Base-by-base conservation (phyloP, 2,888 invertebrate species). In the Amblyteles armatorius region DNA sequence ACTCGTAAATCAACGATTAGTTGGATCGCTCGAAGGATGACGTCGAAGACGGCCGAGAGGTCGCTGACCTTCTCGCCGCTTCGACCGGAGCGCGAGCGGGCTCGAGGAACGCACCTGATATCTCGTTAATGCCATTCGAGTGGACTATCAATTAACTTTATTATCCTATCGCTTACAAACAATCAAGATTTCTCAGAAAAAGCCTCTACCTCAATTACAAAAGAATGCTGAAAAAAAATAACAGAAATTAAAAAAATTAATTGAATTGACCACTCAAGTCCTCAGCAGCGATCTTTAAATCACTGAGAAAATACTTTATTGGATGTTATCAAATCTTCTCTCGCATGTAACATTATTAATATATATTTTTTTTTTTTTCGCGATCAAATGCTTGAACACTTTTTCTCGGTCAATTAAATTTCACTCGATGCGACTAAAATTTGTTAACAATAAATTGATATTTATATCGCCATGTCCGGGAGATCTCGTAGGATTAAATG, bases 1-100 rank as follows among this genome's bases (percentile, higher is more conserved):
- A 44, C 11, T 29, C 63, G 69, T 74, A 65, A 82, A 82, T 79
- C 74, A 79, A 74, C 40, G 72, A 72, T 80, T 79, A 77, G 26
- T 48, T 79, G 44, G 16, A 1, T 69, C 36, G 48, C 52, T 19
- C 33, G 48, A 65, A 63, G 60, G 60, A 63, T 68, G 22, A 33
- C 65, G 36, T 44, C 60, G 40, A 50, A 60, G 63, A 44, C 65
- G 48, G n/a, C 36, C 9, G 63, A 69, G 52, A 55, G 68, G 68
- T 63, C n/a, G 29, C 11, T 44, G 40, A 55, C 52, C 36, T 71
- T 55, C 13, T 48, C 3, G 55, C 22, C 7, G 55, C 6, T 67
- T 33, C 16, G 52, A 26, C 36, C 19, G 36, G 52, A 33, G 19
- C 33, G 13, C 71, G 33, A 19, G 11, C 36, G 11, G 7, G 5